Percentiles rank a stretch among this genome's conserved stretches.
These are phyloP conservation scores for Myzus persicae DNA, from an alignment of 1,140 invertebrate genomes.

Conservation along the genomic window DNA sequence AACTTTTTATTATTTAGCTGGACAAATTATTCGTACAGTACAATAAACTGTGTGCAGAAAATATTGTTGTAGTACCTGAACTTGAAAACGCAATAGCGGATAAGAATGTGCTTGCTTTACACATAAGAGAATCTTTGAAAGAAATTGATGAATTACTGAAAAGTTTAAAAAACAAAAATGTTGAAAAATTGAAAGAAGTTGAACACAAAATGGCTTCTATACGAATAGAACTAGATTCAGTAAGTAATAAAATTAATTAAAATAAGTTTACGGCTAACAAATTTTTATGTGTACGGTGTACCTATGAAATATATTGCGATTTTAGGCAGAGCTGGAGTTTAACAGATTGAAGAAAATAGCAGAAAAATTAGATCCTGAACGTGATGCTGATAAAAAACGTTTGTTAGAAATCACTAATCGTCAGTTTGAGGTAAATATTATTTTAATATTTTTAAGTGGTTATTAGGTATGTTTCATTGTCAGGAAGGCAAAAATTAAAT, in stretches of 20 bases:
- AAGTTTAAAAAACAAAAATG: conserved; percentile 37
- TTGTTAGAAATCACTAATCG: conserved; percentile 27
- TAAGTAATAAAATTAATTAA: not conserved
- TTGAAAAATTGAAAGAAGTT: not conserved
- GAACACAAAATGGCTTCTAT: conserved; percentile 32
- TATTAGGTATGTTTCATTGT: no score
- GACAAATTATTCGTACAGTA: conserved; percentile 48
- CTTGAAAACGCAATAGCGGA: conserved; percentile 53
- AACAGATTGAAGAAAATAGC: conserved; percentile 2
- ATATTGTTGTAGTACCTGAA: conserved; percentile 51
- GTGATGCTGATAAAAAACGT: conserved; percentile 35
- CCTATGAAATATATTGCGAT: not conserved
- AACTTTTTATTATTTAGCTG: conserved; percentile 25
- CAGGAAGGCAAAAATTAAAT: no score
- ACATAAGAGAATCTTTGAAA: conserved; percentile 46
- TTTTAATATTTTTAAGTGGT: not conserved
- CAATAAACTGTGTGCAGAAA: conserved; percentile 50
- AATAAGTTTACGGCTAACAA: not conserved
- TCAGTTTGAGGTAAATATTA: conserved; percentile 49
- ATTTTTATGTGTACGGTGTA: no score
- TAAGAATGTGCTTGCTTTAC: conserved; percentile 33
- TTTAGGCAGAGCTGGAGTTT: conserved; percentile 33
- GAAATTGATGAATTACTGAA: conserved; percentile 56
- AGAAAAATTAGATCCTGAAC: conserved; percentile 26
- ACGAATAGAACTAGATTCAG: conserved; percentile 16